Evolutionary conservation across 1,140 invertebrate species (phyloP), one percentile per base, ranked within the genome.

Genomic region (Sminthurinus signatus): DNA sequence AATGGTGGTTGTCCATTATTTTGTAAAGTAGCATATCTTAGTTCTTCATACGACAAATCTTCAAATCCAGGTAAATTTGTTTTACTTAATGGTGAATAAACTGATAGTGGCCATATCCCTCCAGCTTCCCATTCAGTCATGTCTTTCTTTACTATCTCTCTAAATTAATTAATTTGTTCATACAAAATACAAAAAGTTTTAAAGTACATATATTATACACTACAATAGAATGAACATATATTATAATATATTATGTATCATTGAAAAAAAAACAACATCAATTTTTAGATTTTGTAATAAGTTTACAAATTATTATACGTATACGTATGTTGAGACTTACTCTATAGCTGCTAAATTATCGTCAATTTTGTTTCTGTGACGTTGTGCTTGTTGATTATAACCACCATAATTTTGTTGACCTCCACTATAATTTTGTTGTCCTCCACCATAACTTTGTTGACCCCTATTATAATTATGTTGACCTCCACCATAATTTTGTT

Each of bases 11-110:
- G 19, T 25, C 29, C 28, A 32, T 36, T 21, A 57, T 36, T 36
- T n/a, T 21, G 19, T n/a, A 57, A 4, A 42, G 27, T 57, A 5
- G n/a, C 42, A 21, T 25, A 46, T 23, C 68, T 31, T 25, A 65
- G 39, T 28, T 70, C 68, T 39, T 70, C 68, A 4, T 32, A 43
- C 8, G 64, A 70, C 21, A 63, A 50, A 31, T 70, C 68, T 59
- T 70, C 61, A 54, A 70, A 70, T 1, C 61, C 60, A 14, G 55
- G 54, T 44, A 67, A 23, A 58, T 48, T 51, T 1, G 51, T n/a
- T 43, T 64, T 65, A 4, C 29, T 23, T 4, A 36, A 36, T 8
- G 5, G 32, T 36, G 15, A 5, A 36, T 36, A 65, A 25, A 14
- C 31, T 1, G 56, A 65, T 15, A 59, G 44, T 19, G 57, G 50